Evolutionary conservation across 2,888 invertebrate species (phyloP).

Genomic region (Hyalella azteca): DNA sequence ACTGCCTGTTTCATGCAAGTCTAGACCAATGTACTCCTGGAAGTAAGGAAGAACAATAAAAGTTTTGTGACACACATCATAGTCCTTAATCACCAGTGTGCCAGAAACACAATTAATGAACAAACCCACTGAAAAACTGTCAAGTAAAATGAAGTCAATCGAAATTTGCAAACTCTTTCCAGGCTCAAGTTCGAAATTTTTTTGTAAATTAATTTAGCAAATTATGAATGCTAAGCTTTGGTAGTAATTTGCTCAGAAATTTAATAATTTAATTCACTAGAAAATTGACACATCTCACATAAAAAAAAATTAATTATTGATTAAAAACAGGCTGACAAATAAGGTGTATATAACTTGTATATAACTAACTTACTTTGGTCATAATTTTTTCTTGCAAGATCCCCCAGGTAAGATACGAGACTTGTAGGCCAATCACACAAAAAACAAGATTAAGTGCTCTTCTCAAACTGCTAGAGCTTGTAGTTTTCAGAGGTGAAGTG

Average conservation of each 20-base stretch:
- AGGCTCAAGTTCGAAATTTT: not conserved
- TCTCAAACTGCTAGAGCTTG: not conserved
- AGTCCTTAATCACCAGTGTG: not conserved
- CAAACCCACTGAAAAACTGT: not conserved
- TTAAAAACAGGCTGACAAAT: not conserved
- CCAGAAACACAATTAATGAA: not conserved
- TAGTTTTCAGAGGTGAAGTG: not conserved
- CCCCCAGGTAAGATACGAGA: conserved; percentile 93
- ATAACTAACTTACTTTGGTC: conserved; percentile 72
- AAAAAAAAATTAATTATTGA: not conserved
- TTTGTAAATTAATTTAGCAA: not conserved
- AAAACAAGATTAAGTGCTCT: conserved; percentile 69
- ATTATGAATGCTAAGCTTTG: too few relatives aligned
- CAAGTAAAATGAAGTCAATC: not conserved
- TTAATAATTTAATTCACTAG: not conserved
- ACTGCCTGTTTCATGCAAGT: conserved; percentile 67
- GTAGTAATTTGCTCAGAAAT: not conserved
- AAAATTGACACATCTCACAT: not conserved
- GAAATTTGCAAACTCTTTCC: not conserved
- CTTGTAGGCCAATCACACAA: conserved; percentile 88
- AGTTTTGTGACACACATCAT: not conserved
- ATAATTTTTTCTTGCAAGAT: conserved; percentile 94
- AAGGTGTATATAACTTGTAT: not conserved
- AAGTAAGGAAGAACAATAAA: conserved; percentile 22
- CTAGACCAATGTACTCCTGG: conserved; percentile 72